A percentile compares a stretch with the other conserved stretches of the same genome.
Conservation (phyloP, 2,888 invertebrate species). For the Amblyjoppa fuscipennis region DNA sequence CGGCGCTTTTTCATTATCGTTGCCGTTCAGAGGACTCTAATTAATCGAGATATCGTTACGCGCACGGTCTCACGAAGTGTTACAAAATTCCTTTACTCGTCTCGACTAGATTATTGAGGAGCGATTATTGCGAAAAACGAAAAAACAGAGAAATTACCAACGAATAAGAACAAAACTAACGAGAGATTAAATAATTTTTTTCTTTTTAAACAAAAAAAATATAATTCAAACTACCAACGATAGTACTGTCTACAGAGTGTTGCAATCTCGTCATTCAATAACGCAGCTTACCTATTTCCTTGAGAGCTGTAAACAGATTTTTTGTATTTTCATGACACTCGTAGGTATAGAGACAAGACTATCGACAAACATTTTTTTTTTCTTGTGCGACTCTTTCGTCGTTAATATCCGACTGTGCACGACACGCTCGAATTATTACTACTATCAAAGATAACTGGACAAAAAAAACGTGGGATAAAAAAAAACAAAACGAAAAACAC, state of each 20-base stretch:
- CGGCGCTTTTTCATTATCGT: neutral
- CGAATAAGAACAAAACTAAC: slow-evolving; percentile 39
- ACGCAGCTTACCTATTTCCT: slow-evolving; percentile 85
- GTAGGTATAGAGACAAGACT: slow-evolving; percentile 64
- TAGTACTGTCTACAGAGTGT: slow-evolving; percentile 76
- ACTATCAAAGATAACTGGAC: slow-evolving; percentile 18
- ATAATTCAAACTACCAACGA: slow-evolving; percentile 73
- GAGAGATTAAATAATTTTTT: slow-evolving; percentile 41
- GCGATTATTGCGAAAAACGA: slow-evolving; percentile 20
- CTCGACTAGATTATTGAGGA: slow-evolving; percentile 8
- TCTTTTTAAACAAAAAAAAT: slow-evolving; percentile 56
- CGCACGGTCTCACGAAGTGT: slow-evolving; percentile 23
- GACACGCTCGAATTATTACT: slow-evolving; percentile 33
- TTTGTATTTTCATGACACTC: slow-evolving; percentile 79
- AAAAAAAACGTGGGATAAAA: neutral
- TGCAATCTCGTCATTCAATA: slow-evolving; percentile 80
- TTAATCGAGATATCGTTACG: slow-evolving; percentile 1
- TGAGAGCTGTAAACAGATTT: slow-evolving; percentile 84
- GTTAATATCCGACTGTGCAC: neutral
- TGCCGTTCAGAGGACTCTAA: neutral
- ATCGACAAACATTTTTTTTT: slow-evolving; percentile 73
- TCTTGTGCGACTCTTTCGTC: neutral
- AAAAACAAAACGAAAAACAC: neutral
- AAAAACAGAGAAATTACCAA: slow-evolving; percentile 43
- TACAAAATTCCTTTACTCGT: slow-evolving; percentile 29